Percentiles rank a stretch among this genome's conserved stretches.
These are phyloP conservation scores for Scomber colias DNA, from an alignment of 2,113 vertebrate species.

Conservation along the genomic window DNA sequence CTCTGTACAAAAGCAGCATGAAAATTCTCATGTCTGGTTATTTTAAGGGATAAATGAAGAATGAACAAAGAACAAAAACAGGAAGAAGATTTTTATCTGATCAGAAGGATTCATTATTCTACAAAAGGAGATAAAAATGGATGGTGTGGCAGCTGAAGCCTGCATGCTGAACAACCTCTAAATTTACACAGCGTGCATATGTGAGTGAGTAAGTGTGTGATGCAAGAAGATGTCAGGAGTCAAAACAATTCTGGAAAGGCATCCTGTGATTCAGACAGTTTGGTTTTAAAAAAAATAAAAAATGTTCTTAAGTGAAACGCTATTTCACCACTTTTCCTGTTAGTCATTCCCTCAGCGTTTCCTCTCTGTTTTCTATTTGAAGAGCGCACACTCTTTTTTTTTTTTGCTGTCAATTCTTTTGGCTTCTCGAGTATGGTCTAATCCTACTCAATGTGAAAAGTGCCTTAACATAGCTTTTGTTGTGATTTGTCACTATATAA, in stretches of 20 bases:
- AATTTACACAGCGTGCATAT: background rate
- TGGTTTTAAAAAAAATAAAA: no score
- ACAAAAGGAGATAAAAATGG: background rate
- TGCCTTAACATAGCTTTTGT: no score
- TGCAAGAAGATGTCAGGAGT: background rate
- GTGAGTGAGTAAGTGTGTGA: background rate
- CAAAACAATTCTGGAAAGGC: background rate
- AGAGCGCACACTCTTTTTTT: background rate
- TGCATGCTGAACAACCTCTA: slow-evolving; percentile 9
- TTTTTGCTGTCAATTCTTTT: background rate
- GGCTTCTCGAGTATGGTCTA: background rate
- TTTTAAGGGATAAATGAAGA: background rate
- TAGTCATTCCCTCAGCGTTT: background rate
- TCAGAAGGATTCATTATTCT: background rate
- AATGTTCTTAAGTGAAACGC: no score
- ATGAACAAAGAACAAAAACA: background rate
- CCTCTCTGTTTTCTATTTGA: background rate
- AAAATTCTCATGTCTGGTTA: background rate
- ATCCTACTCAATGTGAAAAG: no score
- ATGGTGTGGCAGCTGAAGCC: slow-evolving; percentile 10
- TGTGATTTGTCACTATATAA: no score
- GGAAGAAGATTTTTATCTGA: background rate
- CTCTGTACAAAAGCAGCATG: background rate
- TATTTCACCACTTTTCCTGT: background rate
- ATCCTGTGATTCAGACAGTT: slow-evolving; percentile 7